These are phyloP conservation scores for Acrocephalus kingi DNA, from an alignment of 2,113 vertebrate species.

Conservation along the genomic window DNA sequence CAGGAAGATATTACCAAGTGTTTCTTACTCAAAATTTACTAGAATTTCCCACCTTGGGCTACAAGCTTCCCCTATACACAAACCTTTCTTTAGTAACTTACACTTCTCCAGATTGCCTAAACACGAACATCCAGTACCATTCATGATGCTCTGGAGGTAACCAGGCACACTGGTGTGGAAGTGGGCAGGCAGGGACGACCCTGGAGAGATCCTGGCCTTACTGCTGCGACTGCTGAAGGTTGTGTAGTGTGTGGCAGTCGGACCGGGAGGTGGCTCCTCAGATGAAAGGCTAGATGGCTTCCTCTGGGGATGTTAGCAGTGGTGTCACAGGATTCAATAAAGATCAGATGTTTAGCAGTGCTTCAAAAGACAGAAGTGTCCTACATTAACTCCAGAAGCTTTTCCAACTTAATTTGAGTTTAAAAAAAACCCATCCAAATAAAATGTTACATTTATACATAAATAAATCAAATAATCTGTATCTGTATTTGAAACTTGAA, in stretches of 20 bases:
- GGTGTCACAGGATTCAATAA: neutral
- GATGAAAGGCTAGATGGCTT: neutral
- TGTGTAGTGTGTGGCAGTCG: neutral
- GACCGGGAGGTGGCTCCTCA: neutral
- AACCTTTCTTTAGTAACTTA: neutral
- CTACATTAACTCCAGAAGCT: neutral
- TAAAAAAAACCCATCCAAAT: neutral
- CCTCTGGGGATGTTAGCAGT: neutral
- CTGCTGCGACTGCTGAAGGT: neutral
- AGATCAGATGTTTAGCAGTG: neutral
- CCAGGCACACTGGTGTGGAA: neutral
- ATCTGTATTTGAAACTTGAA: neutral
- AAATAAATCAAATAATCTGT: neutral
- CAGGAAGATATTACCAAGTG: neutral
- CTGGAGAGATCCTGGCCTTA: neutral
- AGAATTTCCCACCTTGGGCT: neutral
- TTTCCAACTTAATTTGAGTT: neutral
- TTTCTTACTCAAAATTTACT: neutral
- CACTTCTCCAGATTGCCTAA: neutral
- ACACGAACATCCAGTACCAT: no score
- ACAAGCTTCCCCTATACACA: neutral
- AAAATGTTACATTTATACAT: neutral
- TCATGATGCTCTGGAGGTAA: neutral
- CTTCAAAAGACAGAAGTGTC: neutral
- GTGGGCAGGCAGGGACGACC: rapidly evolving